Evolutionary conservation across 2,888 invertebrate species (phyloP), one percentile per base, ranked within the genome.

Genomic region (Onchidella celtica): DNA sequence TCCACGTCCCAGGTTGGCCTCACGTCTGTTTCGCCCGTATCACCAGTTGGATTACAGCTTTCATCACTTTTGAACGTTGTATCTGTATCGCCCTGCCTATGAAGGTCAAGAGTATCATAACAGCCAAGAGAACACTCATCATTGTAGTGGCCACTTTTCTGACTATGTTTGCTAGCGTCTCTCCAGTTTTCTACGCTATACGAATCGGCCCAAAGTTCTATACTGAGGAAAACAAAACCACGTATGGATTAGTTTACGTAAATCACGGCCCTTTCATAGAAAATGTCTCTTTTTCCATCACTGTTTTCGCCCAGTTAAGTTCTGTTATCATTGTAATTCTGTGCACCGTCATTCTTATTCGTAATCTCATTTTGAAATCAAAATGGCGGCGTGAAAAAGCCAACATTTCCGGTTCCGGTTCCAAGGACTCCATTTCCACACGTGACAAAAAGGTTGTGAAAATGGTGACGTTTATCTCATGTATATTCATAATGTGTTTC

Each of bases 61-160:
- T n/a, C n/a, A n/a, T n/a, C n/a, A n/a, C n/a, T 14, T 75, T 63
- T 29, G 76, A 76, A 55, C 34, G 76, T n/a, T 76, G 76, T 32
- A 11, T 76, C 2, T 76, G 76, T 32, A 65, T 76, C 29, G 63
- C 76, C 32, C n/a, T 66, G 66, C 76, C 76, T 32, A 61, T 76
- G 66, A 76, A 66, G 29, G 66, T 66, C 29, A 76, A 76, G 47
- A 4, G 6, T 11, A 55, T 76, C 55, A 76, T 76, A 27, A 76
- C 76, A 1, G 32, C 76, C 6, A 27, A 27, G 27, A 65, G 76
- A 38, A 76, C 76, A n/a, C 0, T 32, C 66, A 29, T 38, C 78
- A 27, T 29, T 27, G 59, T 69, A 0, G 29, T 63, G 21, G n/a
- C 24, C 68, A 77, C 68, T 29, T 69, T 59, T 59, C 2, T 57